Conservation (phyloP, 2,113 vertebrate species). For the Pristiophorus japonicus region DNA sequence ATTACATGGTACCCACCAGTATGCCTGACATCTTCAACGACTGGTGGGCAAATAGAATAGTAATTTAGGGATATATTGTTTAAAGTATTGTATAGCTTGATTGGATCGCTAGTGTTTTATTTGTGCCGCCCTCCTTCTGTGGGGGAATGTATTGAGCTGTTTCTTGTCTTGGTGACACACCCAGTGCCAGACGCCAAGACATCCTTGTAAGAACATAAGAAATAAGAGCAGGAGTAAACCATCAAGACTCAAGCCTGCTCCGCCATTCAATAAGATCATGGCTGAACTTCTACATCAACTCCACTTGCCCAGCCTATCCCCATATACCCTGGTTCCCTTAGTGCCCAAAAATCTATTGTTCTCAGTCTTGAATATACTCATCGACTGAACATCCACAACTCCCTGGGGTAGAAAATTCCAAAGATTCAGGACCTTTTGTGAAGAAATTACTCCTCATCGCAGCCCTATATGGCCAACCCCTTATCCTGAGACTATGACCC, state of each 20-base stretch:
- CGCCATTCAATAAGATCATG: no score
- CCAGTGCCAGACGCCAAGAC: background rate
- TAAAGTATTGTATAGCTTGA: background rate
- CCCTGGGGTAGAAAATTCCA: background rate
- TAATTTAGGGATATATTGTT: background rate
- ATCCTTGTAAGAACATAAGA: background rate
- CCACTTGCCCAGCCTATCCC: background rate
- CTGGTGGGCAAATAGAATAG: background rate
- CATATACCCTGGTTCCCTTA: background rate
- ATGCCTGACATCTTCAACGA: background rate
- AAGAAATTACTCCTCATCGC: background rate
- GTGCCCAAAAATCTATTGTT: background rate
- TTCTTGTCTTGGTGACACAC: background rate
- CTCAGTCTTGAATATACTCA: background rate
- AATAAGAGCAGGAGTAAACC: no score
- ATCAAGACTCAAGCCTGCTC: background rate
- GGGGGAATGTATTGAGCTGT: background rate
- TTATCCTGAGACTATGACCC: background rate
- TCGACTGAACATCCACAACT: background rate
- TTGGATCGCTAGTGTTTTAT: no score
- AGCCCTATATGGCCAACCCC: background rate
- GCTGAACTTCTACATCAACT: background rate
- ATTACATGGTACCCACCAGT: background rate
- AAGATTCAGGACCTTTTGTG: background rate
- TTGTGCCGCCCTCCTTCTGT: no score